Conservation (phyloP, 2,113 vertebrate genomes). For the Heterotilapia buettikoferi region DNA sequence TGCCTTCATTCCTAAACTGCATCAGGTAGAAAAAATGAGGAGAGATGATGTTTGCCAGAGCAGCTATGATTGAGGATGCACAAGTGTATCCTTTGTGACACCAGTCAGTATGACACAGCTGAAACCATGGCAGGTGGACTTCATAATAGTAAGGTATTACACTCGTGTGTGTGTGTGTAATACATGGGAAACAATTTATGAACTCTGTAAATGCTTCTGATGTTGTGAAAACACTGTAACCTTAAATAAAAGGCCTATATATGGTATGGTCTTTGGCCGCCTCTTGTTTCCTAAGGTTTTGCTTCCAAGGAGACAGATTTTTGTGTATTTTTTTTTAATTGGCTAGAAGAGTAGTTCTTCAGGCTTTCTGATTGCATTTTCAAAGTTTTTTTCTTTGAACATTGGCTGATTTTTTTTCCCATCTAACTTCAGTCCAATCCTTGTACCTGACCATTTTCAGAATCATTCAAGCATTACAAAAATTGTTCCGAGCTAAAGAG, state of each 20-base stretch:
- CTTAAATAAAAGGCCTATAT: not conserved
- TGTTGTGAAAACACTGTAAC: not conserved
- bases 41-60: not conserved
- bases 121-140: not conserved
- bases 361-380: not conserved
- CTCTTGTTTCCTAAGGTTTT: not conserved
- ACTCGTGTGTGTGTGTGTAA: not conserved
- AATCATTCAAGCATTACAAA: not conserved
- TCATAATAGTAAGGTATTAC: not conserved
- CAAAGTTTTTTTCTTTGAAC: not conserved
- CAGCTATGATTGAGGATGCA: not conserved
- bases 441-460: not conserved
- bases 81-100: not conserved
- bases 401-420: not conserved
- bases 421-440: not conserved
- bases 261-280: not conserved
- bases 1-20: not conserved
- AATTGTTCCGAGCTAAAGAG: not conserved
- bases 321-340: not conserved
- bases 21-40: not conserved
- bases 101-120: not conserved
- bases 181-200: not conserved
- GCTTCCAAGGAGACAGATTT: not conserved
- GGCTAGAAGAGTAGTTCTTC: not conserved
- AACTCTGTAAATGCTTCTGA: not conserved